These are phyloP conservation scores for Lordiphosa collinella DNA, from an alignment of 1,140 invertebrate genomes.

Conservation along the genomic window DNA sequence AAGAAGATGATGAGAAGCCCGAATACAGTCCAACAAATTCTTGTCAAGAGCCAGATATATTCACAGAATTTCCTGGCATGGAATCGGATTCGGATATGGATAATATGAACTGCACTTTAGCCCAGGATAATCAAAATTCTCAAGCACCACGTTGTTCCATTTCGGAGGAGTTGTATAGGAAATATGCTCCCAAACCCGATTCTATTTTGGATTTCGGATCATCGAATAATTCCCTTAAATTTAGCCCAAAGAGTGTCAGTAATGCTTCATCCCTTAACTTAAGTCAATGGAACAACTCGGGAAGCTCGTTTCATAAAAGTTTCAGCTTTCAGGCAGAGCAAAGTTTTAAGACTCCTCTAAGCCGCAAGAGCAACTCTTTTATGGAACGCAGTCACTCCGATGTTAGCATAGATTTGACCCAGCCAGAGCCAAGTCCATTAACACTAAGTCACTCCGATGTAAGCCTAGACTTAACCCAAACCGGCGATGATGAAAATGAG, in stretches of 20 bases:
- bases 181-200: conserved; percentile 5
- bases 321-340: conserved; percentile 32
- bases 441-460: neutral
- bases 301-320: conserved; percentile 17
- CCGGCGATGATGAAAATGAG: conserved; percentile 33
- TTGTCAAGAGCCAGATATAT: neutral
- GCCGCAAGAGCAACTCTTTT: conserved; percentile 12
- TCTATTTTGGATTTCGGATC: no score
- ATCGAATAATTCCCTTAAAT: neutral
- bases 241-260: conserved; percentile 9
- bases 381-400: conserved; percentile 21
- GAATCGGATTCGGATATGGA: conserved; percentile 20
- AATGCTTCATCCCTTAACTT: conserved; percentile 11
- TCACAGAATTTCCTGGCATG: conserved; percentile 1
- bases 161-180: conserved; percentile 8
- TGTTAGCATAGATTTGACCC: conserved; percentile 50
- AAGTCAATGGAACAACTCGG: conserved; percentile 22
- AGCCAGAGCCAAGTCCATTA: neutral
- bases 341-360: conserved; percentile 44
- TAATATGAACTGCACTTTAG: conserved; percentile 4
- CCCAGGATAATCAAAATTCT: neutral
- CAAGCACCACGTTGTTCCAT: neutral
- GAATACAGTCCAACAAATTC: neutral
- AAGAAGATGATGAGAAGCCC: neutral
- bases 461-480: conserved; percentile 43